These are phyloP conservation scores for Lasaia peninsularis DNA, from an alignment of 1,140 invertebrate species.

Conservation along the genomic window DNA sequence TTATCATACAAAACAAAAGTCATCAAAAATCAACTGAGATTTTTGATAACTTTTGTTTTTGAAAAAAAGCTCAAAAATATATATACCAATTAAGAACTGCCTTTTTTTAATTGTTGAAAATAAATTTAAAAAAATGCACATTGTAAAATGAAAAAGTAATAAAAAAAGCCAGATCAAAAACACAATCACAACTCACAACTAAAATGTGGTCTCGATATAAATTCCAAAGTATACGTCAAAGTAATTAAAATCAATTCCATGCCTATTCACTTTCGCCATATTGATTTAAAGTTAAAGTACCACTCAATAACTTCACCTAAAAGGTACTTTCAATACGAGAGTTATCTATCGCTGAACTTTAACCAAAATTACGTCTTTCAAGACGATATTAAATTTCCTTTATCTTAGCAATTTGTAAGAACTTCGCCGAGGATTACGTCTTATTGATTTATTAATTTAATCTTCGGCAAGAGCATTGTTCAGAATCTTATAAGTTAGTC, in stretches of 20 bases:
- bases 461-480: constrained; percentile 7
- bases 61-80: too few species aligned
- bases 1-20: too few species aligned
- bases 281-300: constrained; percentile 45
- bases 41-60: too few species aligned
- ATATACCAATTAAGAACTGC: too few species aligned
- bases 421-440: constrained; percentile 33
- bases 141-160: too few species aligned
- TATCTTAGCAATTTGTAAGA: constrained; percentile 51
- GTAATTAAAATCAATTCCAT: constrained; percentile 22
- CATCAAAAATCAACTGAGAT: too few species aligned
- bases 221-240: background rate
- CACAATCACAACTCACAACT: too few species aligned
- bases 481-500: constrained; percentile 4
- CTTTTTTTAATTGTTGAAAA: too few species aligned
- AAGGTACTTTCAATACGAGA: constrained; percentile 21
- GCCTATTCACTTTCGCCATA: constrained; percentile 34
- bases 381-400: constrained; percentile 60
- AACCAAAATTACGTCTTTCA: constrained; percentile 57
- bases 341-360: constrained; percentile 55
- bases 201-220: background rate
- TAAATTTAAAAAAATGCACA: too few species aligned
- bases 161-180: too few species aligned
- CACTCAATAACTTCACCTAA: constrained; percentile 36
- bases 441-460: constrained; percentile 27